phyloP scores from a whole-genome alignment of 2,113 vertebrate genomes.

The Beaufortia kweichowensis region DNA sequence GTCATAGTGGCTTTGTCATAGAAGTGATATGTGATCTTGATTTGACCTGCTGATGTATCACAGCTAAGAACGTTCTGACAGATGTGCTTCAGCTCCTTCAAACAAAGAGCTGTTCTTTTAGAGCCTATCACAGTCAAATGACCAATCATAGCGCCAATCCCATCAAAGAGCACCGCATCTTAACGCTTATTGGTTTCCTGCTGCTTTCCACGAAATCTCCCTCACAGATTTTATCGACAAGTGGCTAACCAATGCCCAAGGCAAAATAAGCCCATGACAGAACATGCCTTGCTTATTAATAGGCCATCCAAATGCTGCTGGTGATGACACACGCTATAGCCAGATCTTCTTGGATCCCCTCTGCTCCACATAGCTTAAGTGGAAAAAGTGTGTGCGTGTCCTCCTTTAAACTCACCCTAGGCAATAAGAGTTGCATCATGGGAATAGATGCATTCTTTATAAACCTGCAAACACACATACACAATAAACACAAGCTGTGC shows the following conservation, averaged over 20 bases:
- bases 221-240: constrained; percentile 31
- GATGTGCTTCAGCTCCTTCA: constrained; percentile 4
- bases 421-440: constrained; percentile 22
- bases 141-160: background rate
- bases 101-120: constrained; percentile 26
- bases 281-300: constrained; percentile 43
- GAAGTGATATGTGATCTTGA: constrained; percentile 2
- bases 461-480: constrained; percentile 29
- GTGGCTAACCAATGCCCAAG: background rate
- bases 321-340: constrained; percentile 29
- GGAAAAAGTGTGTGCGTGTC: constrained; percentile 29
- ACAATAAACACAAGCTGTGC: constrained; percentile 18
- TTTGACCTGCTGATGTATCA: constrained; percentile 31
- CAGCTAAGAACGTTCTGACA: constrained; percentile 4
- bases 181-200: background rate
- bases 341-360: constrained; percentile 35
- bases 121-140: constrained; percentile 27
- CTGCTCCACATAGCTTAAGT: constrained; percentile 14
- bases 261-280: constrained; percentile 29
- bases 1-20: constrained; percentile 1
- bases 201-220: background rate
- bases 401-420: constrained; percentile 37
- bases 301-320: constrained; percentile 29
- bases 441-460: constrained; percentile 44
- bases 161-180: constrained; percentile 26